Evolutionary conservation across 2,113 vertebrate species (phyloP), one percentile per base, ranked within the genome.

Genomic region (Gadus chalcogrammus): DNA sequence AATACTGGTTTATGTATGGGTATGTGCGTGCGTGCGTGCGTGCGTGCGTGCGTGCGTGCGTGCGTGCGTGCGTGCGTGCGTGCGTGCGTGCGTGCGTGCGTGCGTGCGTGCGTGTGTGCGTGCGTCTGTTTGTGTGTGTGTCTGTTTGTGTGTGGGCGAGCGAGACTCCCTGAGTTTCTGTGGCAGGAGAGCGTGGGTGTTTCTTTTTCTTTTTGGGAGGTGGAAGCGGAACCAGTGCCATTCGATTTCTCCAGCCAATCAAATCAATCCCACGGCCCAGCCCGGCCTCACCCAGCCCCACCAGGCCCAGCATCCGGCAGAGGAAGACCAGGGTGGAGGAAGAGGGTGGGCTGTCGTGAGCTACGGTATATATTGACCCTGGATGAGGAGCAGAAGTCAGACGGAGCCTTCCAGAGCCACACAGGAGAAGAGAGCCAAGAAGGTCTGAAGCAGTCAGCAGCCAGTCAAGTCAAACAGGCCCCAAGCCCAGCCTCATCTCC

Each of bases 181-280:
- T 83, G 82, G 84, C 86, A 87, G 74, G 66, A 69, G 48, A 66
- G 84, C 22, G 87, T 89, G 87, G 86, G 87, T 85, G 84, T 85
- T 87, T 79, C 76, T 76, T 79, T 68, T 76, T 42, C 74, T 79
- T 82, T 79, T 75, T 72, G 80, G 75, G 72, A 76, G 85, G 79
- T 77, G 79, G 70, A 80, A 87, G 78, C 77, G 84, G 88, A 90
- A 83, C 75, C 11, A 4, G 67, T 88, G 87, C 88, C 80, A 88
- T 87, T 80, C 61, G 79, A 89, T 72, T 48, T 86, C 87, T 68
- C 74, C 72, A 77, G 76, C 91, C 91, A 92, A 92, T 92, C 90
- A 83, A 16, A 58, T 58, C 55, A 58, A 58, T 58, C 55, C 9
- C 71, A 87, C 62, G 16, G 52, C 65, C 48, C 42, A 2, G 12